Evolutionary conservation across 2,888 invertebrate genomes (phyloP).

Genomic region (Euphydryas editha): DNA sequence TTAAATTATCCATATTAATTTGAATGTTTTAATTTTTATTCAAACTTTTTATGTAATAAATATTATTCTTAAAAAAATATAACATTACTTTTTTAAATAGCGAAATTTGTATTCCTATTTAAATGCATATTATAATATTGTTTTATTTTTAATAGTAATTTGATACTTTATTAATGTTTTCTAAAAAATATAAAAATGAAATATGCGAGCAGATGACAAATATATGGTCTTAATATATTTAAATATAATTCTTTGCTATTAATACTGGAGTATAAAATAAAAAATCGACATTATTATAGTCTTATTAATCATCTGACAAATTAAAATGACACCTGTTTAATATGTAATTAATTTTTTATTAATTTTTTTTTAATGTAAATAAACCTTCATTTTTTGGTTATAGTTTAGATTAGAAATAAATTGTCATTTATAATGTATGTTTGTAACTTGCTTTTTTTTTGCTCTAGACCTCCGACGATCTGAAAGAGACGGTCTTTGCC

Average conservation of each 20-base stretch:
- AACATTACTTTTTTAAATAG: background rate
- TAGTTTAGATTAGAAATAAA: too few relatives aligned
- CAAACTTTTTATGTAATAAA: too few relatives aligned
- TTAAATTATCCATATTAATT: background rate
- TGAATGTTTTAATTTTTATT: background rate
- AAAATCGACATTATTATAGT: background rate
- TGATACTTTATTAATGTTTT: background rate
- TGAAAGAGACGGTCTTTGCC: too few relatives aligned
- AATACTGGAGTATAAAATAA: conserved; percentile 1
- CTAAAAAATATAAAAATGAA: background rate
- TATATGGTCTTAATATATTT: background rate
- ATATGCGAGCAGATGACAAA: background rate
- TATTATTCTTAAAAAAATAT: too few relatives aligned
- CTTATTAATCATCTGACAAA: background rate
- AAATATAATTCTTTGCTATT: background rate
- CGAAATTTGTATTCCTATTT: background rate
- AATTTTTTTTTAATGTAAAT: background rate
- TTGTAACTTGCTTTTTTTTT: too few relatives aligned
- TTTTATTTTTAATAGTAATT: background rate
- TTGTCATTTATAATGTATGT: too few relatives aligned
- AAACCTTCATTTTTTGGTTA: background rate
- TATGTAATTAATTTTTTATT: background rate
- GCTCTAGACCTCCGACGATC: too few relatives aligned
- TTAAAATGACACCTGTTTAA: too few relatives aligned
- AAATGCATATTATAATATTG: background rate